Evolutionary conservation across 2,888 invertebrate species (phyloP).

Genomic region (Hydriomena furcata): DNA sequence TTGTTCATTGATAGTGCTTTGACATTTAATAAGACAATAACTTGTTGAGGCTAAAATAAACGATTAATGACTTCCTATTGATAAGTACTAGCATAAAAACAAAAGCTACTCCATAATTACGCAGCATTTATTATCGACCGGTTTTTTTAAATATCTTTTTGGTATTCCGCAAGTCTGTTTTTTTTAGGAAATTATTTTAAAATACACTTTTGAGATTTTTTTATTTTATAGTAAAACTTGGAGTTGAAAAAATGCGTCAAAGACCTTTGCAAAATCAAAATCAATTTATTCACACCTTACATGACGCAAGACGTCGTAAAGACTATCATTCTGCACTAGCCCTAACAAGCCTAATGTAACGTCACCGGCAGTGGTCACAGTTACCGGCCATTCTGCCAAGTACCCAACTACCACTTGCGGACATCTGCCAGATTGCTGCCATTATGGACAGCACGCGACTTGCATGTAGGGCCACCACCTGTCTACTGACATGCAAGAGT

Average conservation of each 20-base stretch:
- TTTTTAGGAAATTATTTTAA: too few species aligned
- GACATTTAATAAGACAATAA: conserved; percentile 20
- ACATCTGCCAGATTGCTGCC: conserved; percentile 47
- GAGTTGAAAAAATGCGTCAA: too few species aligned
- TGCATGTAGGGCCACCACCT: conserved; percentile 32
- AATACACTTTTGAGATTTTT: too few species aligned
- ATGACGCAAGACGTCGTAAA: background rate
- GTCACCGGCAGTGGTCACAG: conserved; percentile 58
- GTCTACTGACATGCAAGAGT: background rate
- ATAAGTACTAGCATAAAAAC: background rate
- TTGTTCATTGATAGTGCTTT: conserved; percentile 26
- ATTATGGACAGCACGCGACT: conserved; percentile 41
- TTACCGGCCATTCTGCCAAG: conserved; percentile 51
- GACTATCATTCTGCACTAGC: conserved; percentile 6
- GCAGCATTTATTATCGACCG: too few species aligned
- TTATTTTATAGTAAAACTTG: too few species aligned
- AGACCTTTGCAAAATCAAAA: too few species aligned
- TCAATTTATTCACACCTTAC: too few species aligned
- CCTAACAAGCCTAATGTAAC: conserved; percentile 34
- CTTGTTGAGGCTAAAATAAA: conserved; percentile 10
- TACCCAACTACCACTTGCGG: conserved; percentile 49
- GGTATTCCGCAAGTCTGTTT: too few species aligned
- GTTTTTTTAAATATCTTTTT: too few species aligned
- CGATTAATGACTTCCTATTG: conserved; percentile 10
- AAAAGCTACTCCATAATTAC: too few species aligned